Conservation (phyloP, 2,113 vertebrate genomes). For the Protobothrops flavoviridis region DNA sequence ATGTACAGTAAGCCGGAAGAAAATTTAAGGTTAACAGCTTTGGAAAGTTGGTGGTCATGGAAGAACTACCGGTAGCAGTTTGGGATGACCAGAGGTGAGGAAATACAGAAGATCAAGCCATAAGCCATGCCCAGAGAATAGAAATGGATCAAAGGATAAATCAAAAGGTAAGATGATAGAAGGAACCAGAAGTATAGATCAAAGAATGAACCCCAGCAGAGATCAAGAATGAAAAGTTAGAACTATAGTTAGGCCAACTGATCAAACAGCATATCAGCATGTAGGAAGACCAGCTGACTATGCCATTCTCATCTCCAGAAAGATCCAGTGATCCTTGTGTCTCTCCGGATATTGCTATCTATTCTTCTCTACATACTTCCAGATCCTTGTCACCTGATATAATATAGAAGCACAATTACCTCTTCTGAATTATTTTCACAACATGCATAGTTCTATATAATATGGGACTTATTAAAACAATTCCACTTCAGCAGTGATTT, state of each 20-base stretch:
- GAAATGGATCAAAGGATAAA: neutral
- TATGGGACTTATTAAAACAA: neutral
- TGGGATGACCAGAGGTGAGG: neutral
- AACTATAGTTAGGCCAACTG: neutral
- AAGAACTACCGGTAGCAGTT: neutral
- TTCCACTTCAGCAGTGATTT: neutral
- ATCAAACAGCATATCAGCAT: neutral
- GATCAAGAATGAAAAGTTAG: neutral
- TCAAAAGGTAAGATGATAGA: neutral
- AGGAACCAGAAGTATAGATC: neutral
- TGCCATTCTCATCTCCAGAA: neutral
- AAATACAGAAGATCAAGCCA: neutral
- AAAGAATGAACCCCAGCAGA: neutral
- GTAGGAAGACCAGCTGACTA: neutral
- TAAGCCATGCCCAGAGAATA: neutral
- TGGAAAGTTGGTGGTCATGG: neutral
- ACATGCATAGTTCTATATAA: neutral
- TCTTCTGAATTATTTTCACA: neutral
- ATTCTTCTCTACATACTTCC: neutral
- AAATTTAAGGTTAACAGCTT: neutral
- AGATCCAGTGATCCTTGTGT: neutral
- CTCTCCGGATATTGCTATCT: neutral
- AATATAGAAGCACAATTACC: neutral
- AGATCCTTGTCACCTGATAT: neutral
- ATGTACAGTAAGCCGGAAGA: neutral